Conservation (phyloP, 2,797 vertebrate species). For the Gymnoscopelus braueri region DNA sequence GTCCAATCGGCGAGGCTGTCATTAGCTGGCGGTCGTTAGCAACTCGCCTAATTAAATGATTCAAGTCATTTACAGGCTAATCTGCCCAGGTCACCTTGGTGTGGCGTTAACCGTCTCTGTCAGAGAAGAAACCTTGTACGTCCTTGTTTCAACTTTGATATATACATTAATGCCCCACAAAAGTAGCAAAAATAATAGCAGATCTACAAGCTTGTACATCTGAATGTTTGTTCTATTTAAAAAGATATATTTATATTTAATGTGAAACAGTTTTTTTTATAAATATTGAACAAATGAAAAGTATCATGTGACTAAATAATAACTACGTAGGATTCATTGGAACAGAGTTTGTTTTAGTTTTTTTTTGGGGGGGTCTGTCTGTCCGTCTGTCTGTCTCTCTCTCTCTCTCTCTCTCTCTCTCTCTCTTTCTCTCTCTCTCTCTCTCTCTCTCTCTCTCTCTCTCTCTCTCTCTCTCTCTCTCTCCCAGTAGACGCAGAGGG, state of each 20-base stretch:
- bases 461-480: slow-evolving; percentile 55
- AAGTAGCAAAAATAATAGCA: too few species aligned
- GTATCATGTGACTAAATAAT: too few species aligned
- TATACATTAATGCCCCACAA: too few species aligned
- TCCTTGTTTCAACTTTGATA: slow-evolving; percentile 41
- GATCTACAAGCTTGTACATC: too few species aligned
- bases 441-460: slow-evolving; percentile 40
- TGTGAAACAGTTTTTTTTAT: too few species aligned
- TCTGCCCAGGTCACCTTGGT: slow-evolving; percentile 82
- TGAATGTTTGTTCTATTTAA: too few species aligned
- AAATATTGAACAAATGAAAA: too few species aligned
- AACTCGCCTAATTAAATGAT: slow-evolving; percentile 83
- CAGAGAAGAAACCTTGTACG: slow-evolving; percentile 19
- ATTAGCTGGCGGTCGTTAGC: slow-evolving; percentile 79
- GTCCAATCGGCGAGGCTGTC: slow-evolving; percentile 55
- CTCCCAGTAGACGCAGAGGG: slow-evolving; percentile 39
- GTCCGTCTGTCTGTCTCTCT: slow-evolving; percentile 25
- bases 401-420: slow-evolving; percentile 14
- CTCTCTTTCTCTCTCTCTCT: slow-evolving; percentile 51
- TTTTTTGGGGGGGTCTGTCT: neutral
- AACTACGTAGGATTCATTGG: neutral
- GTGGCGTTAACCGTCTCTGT: slow-evolving; percentile 57
- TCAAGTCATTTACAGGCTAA: slow-evolving; percentile 82
- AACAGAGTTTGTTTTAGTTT: too few species aligned
- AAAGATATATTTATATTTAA: too few species aligned